Evolutionary conservation across 2,113 vertebrate species (phyloP).

Genomic region (Oreotrochilus melanogaster): DNA sequence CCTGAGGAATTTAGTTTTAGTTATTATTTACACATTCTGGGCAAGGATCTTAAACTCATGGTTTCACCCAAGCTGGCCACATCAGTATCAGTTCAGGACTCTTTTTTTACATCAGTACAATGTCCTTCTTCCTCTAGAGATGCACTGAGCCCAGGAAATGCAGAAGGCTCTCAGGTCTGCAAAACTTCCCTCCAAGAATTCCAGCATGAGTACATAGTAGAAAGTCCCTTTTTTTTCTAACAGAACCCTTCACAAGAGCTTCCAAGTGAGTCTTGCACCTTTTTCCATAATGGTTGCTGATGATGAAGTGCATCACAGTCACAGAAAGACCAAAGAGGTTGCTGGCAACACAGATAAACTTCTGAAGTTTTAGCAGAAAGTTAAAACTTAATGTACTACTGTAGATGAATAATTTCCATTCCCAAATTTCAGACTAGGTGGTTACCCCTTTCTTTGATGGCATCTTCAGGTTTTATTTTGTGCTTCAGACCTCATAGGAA

Average conservation of each 20-base stretch:
- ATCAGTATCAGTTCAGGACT: background rate
- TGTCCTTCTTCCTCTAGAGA: background rate
- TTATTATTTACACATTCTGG: background rate
- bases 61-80: background rate
- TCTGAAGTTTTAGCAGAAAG: background rate
- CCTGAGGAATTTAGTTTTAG: background rate
- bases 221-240: background rate
- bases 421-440: background rate
- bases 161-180: background rate
- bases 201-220: background rate
- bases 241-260: background rate
- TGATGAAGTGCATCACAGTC: conserved; percentile 10
- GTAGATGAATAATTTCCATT: background rate
- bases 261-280: conserved; percentile 2
- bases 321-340: background rate
- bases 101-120: background rate
- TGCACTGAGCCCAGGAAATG: background rate
- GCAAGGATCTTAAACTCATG: background rate
- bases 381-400: background rate
- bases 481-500: background rate
- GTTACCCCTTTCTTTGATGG: background rate
- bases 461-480: background rate
- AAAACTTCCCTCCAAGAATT: background rate
- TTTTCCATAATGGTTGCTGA: conserved; percentile 27
- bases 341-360: background rate